Evolutionary conservation across 2,113 vertebrate genomes (phyloP).

Genomic region (Hydropotes inermis): DNA sequence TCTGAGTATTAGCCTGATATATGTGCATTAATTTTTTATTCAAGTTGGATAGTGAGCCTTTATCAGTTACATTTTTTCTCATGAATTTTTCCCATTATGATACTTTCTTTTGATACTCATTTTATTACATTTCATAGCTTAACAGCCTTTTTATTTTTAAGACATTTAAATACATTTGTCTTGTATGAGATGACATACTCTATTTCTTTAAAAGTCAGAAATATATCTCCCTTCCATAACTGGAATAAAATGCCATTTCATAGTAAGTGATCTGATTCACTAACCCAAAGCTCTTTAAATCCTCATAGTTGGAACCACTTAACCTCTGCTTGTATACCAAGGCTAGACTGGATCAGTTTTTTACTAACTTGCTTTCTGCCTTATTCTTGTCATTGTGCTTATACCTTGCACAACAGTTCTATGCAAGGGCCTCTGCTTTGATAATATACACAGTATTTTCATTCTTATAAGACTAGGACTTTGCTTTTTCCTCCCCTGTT

Average conservation of each 20-base stretch:
- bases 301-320: not conserved
- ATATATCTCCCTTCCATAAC: not conserved
- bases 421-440: not conserved
- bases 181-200: constrained; percentile 40
- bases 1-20: constrained; percentile 35
- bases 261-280: not conserved
- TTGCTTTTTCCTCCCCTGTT: not conserved
- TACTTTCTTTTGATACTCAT: constrained; percentile 54
- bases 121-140: constrained; percentile 56
- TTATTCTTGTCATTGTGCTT: not conserved
- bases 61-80: constrained; percentile 64
- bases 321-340: not conserved
- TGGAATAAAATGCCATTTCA: constrained; percentile 22
- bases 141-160: constrained; percentile 54
- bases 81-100: constrained; percentile 57
- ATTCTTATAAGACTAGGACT: not conserved
- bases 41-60: not conserved
- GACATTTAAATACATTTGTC: constrained; percentile 49
- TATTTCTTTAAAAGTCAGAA: constrained; percentile 33
- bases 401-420: not conserved
- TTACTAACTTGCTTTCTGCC: not conserved
- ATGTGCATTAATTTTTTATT: constrained; percentile 56
- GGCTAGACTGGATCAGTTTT: not conserved
- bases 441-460: not conserved
- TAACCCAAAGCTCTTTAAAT: constrained; percentile 6